Conservation (phyloP, 2,113 vertebrate genomes). For the Chascanopsetta lugubris region DNA sequence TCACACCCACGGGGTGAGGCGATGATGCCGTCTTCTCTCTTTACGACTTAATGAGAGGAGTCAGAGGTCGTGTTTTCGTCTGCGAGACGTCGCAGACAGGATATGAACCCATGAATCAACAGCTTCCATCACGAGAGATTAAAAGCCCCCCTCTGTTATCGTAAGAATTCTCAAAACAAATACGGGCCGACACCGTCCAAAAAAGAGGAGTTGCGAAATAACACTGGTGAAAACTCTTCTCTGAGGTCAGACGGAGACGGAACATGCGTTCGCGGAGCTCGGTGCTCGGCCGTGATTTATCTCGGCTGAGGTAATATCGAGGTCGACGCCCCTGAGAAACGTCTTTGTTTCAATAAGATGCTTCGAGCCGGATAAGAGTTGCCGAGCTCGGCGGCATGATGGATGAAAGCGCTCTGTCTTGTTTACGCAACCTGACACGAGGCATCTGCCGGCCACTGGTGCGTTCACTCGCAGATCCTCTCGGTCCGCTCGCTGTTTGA, state of each 20-base stretch:
- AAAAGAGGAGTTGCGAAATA: conserved; percentile 41
- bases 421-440: conserved; percentile 79
- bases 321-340: conserved; percentile 61
- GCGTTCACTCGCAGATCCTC: conserved; percentile 41
- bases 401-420: conserved; percentile 74
- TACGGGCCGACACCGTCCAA: conserved; percentile 17
- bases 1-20: no score
- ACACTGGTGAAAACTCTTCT: conserved; percentile 11
- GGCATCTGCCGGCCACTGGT: conserved; percentile 73
- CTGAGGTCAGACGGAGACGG: conserved; percentile 16
- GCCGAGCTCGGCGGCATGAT: conserved; percentile 71
- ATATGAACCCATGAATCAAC: conserved; percentile 26
- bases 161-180: conserved; percentile 19
- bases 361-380: conserved; percentile 66
- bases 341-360: conserved; percentile 68
- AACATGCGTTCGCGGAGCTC: conserved; percentile 41
- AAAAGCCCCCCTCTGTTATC: conserved; percentile 12
- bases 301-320: conserved; percentile 65
- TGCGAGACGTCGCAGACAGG: conserved; percentile 31
- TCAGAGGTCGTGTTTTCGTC: conserved; percentile 24
- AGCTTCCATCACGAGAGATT: conserved; percentile 21
- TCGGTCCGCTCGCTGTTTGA: conserved; percentile 8
- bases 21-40: neutral
- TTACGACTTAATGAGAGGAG: neutral
- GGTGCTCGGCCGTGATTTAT: conserved; percentile 66